phyloP scores from a whole-genome alignment of 2,797 vertebrate genomes.

The Neopelma chrysocephalum region DNA sequence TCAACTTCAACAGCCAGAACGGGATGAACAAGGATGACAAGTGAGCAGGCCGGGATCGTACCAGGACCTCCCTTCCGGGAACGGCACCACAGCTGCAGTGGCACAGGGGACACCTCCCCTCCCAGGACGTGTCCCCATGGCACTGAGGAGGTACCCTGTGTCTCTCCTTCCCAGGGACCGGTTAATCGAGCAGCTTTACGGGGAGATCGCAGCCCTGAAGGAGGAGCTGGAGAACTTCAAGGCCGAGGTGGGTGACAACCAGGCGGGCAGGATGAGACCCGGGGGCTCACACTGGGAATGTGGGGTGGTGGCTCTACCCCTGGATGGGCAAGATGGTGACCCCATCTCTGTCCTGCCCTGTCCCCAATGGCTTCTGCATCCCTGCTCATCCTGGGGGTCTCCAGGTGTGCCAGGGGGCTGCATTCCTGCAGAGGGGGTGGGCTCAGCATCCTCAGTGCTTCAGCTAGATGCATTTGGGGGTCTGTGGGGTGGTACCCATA shows the following conservation, averaged over 20 bases:
- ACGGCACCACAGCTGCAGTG: accelerated
- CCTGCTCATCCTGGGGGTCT: accelerated
- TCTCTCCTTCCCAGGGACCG: conserved; percentile 81
- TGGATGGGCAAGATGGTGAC: background rate
- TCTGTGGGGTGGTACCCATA: accelerated
- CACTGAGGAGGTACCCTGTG: background rate
- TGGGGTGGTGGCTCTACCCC: background rate
- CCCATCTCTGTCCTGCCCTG: background rate
- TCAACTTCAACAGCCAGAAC: conserved; percentile 97
- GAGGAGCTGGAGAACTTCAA: conserved; percentile 90
- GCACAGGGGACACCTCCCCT: background rate
- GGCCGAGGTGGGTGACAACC: conserved; percentile 81
- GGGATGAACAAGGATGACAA: conserved; percentile 94
- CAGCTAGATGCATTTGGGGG: background rate
- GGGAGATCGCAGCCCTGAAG: conserved; percentile 86
- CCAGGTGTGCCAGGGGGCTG: background rate
- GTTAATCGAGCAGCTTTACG: conserved; percentile 89
- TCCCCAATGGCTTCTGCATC: background rate
- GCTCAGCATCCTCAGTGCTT: background rate
- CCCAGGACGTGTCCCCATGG: background rate
- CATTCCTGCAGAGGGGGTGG: accelerated
- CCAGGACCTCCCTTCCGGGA: accelerated
- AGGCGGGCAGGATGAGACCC: background rate
- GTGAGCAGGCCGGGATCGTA: conserved; percentile 62
- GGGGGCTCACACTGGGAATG: accelerated